Evolutionary conservation across 2,888 invertebrate species (phyloP), one percentile per base, ranked within the genome.

Genomic region (Parnassius glacialis): DNA sequence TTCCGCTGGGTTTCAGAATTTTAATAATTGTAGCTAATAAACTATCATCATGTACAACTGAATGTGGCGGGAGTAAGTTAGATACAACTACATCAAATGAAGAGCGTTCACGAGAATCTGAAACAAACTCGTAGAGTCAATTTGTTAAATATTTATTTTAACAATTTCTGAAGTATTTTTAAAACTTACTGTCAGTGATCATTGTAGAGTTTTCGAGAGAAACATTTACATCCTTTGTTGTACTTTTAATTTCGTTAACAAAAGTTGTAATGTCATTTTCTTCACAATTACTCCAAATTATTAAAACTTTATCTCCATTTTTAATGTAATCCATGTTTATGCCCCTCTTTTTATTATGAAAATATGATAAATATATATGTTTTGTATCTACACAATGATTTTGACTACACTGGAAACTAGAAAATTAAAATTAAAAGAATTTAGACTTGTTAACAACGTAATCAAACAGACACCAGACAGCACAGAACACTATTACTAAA

Each of bases 1-100:
- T 92, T 11, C 95, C 95, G 64, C 87, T 92, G 1, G 95, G 94
- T 76, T 94, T 94, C 7, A 95, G 84, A 16, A 94, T 75, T 72
- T 93, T 93, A 20, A 95, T 78, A 16, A 93, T 80, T 67, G 94
- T 90, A 25, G 92, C 90, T 58, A 95, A 81, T 16, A 94, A 70
- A 66, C 65, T 81, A 74, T 83, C 93, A 74, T 65, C 81, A 67
- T 83, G 92, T 68, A 73, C 70, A n/a, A 90, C 78, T 9, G 80
- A 73, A 64, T 88, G 76, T 13, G 93, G 92, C 52, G 81, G 75
- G 53, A 88, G 72, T 75, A 84, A 81, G 68, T 93, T 92, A 9
- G 93, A 93, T 61, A 95, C 69, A 66, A 95, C 86, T 0, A 93
- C 80, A 72, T 95, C 94, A 72, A 94, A 94, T 1, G 92, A 90